Conservation (phyloP, 2,888 invertebrate genomes). For the Ecliptopera silaceata region DNA sequence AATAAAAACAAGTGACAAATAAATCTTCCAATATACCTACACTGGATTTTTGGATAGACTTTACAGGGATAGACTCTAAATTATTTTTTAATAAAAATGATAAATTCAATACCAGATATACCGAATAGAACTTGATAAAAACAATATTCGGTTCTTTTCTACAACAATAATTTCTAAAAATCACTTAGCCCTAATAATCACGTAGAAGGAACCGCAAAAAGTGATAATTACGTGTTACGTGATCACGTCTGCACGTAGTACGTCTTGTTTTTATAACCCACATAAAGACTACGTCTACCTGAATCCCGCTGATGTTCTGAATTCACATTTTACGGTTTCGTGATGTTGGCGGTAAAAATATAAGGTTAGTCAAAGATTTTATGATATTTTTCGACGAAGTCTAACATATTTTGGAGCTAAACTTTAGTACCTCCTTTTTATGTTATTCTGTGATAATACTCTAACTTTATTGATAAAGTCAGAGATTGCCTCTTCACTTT, state of each 20-base stretch:
- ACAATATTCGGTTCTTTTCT: neutral
- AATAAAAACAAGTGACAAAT: no score
- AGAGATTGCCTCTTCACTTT: no score
- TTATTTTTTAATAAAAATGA: no score
- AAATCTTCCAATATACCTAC: no score
- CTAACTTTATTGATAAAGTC: no score
- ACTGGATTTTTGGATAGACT: no score
- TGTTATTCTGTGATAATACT: no score
- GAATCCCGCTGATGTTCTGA: conserved; percentile 6
- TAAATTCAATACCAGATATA: no score
- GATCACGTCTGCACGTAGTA: conserved; percentile 16
- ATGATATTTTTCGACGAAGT: neutral
- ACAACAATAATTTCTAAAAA: conserved; percentile 7
- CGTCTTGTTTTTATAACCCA: conserved; percentile 21
- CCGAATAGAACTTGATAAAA: no score
- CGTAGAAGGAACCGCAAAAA: conserved; percentile 14
- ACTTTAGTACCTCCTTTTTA: no score
- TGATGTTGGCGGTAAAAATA: conserved; percentile 6
- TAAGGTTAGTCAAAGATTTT: neutral
- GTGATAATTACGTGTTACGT: conserved; percentile 22
- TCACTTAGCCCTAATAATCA: conserved; percentile 8
- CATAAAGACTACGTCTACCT: conserved; percentile 14
- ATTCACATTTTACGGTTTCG: conserved; percentile 14
- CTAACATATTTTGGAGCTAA: no score
- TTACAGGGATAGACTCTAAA: no score